Evolutionary conservation across 2,113 vertebrate genomes (phyloP).

Genomic region (Anguilla rostrata): DNA sequence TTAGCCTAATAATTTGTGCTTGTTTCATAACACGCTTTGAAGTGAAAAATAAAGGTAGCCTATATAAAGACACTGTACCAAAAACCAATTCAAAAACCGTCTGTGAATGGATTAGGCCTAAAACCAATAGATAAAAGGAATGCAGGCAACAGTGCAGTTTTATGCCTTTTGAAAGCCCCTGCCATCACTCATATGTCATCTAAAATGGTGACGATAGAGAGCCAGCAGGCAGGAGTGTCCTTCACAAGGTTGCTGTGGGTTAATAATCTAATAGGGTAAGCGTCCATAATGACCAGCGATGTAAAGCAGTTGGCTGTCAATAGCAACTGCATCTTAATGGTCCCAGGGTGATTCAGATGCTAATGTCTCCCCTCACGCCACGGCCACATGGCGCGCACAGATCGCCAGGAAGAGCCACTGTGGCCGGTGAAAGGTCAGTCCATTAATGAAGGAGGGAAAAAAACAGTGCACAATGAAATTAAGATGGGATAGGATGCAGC

Average conservation of each 20-base stretch:
- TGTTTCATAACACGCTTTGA: neutral
- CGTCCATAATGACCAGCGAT: conserved; percentile 39
- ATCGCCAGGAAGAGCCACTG: neutral
- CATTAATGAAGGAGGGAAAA: neutral
- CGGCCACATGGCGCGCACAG: neutral
- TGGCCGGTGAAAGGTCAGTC: conserved; percentile 3
- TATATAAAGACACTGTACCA: neutral
- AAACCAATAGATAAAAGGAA: neutral
- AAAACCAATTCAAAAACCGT: neutral
- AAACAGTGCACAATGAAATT: neutral
- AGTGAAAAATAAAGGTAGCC: neutral
- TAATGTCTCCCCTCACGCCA: conserved; percentile 26
- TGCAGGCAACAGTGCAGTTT: neutral
- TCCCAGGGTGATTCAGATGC: conserved; percentile 28
- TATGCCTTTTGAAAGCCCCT: neutral
- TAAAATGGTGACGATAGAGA: neutral
- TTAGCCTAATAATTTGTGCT: neutral
- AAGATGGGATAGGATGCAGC: neutral
- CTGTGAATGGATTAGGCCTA: neutral
- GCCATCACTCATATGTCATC: neutral
- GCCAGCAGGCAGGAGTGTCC: neutral
- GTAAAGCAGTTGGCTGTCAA: conserved; percentile 54
- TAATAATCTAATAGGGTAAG: conserved; percentile 24
- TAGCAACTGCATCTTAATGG: conserved; percentile 58
- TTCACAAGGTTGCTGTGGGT: conserved; percentile 19